These are phyloP conservation scores for Plodia interpunctella DNA, from an alignment of 1,140 invertebrate species.

Conservation along the genomic window DNA sequence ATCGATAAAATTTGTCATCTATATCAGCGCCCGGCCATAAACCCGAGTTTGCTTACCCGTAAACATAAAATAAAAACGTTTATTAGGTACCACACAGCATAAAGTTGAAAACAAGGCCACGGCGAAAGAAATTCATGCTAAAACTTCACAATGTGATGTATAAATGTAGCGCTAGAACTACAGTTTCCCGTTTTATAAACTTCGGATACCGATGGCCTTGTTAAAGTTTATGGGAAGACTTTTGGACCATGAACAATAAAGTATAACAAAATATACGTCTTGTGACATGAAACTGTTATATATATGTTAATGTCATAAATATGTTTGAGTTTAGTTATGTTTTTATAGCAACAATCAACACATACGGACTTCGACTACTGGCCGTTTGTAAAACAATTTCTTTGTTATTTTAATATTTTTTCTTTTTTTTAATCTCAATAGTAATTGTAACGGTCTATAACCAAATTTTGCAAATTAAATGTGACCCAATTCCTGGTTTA, in stretches of 20 bases:
- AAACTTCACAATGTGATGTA: slow-evolving; percentile 40
- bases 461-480: no score
- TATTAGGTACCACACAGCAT: slow-evolving; percentile 34
- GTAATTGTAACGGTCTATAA: no score
- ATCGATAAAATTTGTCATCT: slow-evolving; percentile 34
- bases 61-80: slow-evolving; percentile 46
- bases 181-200: slow-evolving; percentile 48
- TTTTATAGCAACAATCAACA: no score
- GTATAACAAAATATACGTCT: neutral
- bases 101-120: slow-evolving; percentile 44
- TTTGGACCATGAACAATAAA: slow-evolving; percentile 47
- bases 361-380: no score
- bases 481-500: no score
- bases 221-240: slow-evolving; percentile 46
- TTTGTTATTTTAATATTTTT: no score
- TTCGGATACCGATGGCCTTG: slow-evolving; percentile 45
- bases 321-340: neutral
- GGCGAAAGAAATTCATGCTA: slow-evolving; percentile 42
- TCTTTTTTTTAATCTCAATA: no score
- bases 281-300: neutral
- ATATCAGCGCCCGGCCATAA: slow-evolving; percentile 26
- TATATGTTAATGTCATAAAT: neutral
- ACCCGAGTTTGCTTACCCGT: slow-evolving; percentile 37
- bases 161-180: slow-evolving; percentile 38
- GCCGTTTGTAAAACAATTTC: no score